These are phyloP conservation scores for Rhabdomys pumilio DNA, from an alignment of 2,797 vertebrate species.

Conservation along the genomic window DNA sequence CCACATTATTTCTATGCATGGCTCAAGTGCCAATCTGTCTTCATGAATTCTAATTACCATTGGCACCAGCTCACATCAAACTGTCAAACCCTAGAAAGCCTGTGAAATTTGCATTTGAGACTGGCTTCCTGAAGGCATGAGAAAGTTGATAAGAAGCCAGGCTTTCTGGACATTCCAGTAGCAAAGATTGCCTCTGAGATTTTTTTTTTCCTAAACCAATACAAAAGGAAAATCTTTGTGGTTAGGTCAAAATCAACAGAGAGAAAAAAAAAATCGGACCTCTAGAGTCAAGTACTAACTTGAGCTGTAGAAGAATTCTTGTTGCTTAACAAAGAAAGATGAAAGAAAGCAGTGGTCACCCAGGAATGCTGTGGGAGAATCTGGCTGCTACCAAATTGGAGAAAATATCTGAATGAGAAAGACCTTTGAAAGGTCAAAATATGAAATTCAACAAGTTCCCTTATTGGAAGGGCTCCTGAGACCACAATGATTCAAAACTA, in stretches of 20 bases:
- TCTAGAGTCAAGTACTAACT: neutral
- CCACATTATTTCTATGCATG: constrained; percentile 57
- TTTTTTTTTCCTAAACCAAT: constrained; percentile 25
- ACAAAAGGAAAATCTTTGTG: constrained; percentile 51
- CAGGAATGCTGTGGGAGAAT: neutral
- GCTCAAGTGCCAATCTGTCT: constrained; percentile 69
- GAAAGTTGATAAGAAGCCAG: constrained; percentile 33
- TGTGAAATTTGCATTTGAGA: constrained; percentile 51
- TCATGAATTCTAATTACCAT: constrained; percentile 66
- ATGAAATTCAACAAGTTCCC: neutral
- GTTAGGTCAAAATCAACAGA: constrained; percentile 10
- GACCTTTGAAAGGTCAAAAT: constrained; percentile 28
- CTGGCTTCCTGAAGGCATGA: neutral
- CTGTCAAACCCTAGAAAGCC: neutral
- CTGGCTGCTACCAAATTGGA: neutral
- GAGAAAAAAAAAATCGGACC: neutral
- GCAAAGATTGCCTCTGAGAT: constrained; percentile 22
- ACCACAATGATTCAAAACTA: neutral
- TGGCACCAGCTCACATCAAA: constrained; percentile 63
- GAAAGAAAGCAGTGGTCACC: constrained; percentile 17
- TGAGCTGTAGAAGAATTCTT: constrained; percentile 30
- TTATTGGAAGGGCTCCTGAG: neutral
- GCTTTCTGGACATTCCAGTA: constrained; percentile 36
- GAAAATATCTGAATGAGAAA: neutral
- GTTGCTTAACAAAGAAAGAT: constrained; percentile 49